A percentile compares a stretch with the other conserved stretches of the same genome.
phyloP scores from a whole-genome alignment of 1,140 invertebrate species.

The Drosophila hydei region DNA sequence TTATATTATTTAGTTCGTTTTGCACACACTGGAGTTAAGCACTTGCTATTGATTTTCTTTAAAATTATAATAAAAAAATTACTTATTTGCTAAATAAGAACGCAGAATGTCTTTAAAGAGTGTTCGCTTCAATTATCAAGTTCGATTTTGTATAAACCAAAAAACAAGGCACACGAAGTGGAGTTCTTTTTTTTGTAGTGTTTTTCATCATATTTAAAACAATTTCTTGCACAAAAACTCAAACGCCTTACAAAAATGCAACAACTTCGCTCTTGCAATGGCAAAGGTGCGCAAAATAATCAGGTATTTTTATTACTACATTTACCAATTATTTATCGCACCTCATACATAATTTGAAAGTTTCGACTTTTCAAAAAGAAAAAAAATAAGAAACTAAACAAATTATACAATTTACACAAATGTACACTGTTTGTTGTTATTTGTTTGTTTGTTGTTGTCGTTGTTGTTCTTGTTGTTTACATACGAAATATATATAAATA shows the following conservation, averaged over 20 bases:
- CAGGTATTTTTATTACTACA: background rate
- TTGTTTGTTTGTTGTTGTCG: constrained; percentile 24
- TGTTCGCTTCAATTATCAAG: constrained; percentile 69
- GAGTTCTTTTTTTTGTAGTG: constrained; percentile 61
- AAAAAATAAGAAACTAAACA: constrained; percentile 32
- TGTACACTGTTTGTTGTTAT: constrained; percentile 39
- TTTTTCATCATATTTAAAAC: constrained; percentile 58
- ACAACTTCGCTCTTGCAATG: constrained; percentile 3
- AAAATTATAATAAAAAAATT: constrained; percentile 42
- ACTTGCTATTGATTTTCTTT: constrained; percentile 11
- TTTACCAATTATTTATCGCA: constrained; percentile 15
- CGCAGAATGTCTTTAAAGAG: constrained; percentile 60
- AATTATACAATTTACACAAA: constrained; percentile 61
- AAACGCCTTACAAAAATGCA: constrained; percentile 23
- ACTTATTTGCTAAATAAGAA: constrained; percentile 35
- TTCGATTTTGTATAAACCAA: constrained; percentile 37
- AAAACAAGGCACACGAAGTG: constrained; percentile 44
- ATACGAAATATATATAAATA: constrained; percentile 14
- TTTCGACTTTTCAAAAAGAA: constrained; percentile 8
- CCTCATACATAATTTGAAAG: constrained; percentile 15
- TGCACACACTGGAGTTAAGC: constrained; percentile 42
- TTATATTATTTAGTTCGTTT: constrained; percentile 26
- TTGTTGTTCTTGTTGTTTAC: constrained; percentile 20
- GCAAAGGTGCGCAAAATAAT: constrained; percentile 17
- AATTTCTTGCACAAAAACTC: constrained; percentile 61